phyloP scores from a whole-genome alignment of 2,797 vertebrate species.

The Myotis daubentonii region DNA sequence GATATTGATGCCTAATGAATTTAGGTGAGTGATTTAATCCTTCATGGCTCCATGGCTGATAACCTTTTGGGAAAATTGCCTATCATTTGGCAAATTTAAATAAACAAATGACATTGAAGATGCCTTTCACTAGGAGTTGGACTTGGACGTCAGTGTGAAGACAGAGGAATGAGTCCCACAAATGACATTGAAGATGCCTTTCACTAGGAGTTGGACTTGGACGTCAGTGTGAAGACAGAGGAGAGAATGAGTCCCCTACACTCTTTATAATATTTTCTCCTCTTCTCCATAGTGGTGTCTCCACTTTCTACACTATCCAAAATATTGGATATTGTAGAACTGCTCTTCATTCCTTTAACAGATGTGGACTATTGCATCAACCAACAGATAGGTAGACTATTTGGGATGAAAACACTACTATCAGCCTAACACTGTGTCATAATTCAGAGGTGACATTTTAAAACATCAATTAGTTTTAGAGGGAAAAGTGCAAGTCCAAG shows the following conservation, averaged over 20 bases:
- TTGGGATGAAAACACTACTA: constrained; percentile 24
- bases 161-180: not conserved
- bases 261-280: not conserved
- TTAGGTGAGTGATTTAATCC: not conserved
- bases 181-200: not conserved
- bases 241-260: not conserved
- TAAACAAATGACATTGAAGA: not conserved
- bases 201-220: not conserved
- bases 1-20: not conserved
- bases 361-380: not conserved
- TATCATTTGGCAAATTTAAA: not conserved
- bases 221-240: not conserved
- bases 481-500: not conserved
- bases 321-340: not conserved
- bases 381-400: not conserved
- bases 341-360: constrained; percentile 21
- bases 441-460: constrained; percentile 26
- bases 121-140: not conserved
- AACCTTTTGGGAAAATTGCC: not conserved
- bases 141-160: not conserved
- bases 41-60: not conserved
- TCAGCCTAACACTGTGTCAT: not conserved
- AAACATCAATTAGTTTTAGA: constrained; percentile 46
- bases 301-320: not conserved
- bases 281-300: not conserved